Evolutionary conservation across 2,797 vertebrate genomes (phyloP).

Genomic region (Acanthiza pusilla): DNA sequence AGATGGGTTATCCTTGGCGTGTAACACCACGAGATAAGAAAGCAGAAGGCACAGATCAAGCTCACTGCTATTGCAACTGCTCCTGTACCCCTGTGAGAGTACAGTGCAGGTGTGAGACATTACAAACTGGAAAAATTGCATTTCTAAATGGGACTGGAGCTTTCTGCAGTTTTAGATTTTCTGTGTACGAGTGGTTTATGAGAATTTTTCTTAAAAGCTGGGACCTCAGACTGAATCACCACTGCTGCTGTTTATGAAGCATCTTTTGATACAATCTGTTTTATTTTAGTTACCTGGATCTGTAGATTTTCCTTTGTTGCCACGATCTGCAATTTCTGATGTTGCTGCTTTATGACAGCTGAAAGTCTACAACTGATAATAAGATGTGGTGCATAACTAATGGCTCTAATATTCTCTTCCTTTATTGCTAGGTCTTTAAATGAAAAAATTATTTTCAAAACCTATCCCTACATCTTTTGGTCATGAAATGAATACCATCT

Average conservation of each 20-base stretch:
- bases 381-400: background rate
- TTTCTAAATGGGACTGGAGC: background rate
- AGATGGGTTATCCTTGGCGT: background rate
- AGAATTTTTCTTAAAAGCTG: background rate
- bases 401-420: background rate
- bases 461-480: background rate
- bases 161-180: background rate
- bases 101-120: background rate
- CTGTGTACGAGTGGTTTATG: background rate
- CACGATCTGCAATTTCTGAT: background rate
- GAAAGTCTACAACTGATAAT: background rate
- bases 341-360: background rate
- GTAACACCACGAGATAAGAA: background rate
- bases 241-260: background rate
- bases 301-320: background rate
- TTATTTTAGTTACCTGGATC: background rate
- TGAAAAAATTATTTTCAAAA: background rate
- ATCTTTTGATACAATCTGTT: background rate
- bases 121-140: background rate
- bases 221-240: fast-evolving
- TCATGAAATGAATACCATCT: background rate
- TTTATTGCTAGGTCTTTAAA: background rate
- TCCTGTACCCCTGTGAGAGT: background rate
- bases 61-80: background rate
- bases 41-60: background rate